Percentiles rank a stretch among this genome's conserved stretches.
Evolutionary conservation across 2,113 vertebrate genomes (phyloP).

Genomic region (Puntigrus tetrazona): DNA sequence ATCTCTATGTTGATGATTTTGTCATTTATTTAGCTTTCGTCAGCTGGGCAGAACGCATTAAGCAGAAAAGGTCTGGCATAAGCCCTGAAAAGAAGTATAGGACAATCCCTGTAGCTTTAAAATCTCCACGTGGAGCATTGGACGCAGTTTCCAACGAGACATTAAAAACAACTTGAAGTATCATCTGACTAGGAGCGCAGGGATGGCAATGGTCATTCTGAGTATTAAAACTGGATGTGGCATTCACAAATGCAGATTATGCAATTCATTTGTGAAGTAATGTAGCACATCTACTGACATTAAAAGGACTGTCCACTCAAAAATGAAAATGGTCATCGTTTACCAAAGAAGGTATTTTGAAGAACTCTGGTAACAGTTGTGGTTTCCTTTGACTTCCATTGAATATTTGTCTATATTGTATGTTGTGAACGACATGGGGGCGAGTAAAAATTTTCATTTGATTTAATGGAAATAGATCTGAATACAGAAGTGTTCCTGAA

Average conservation of each 20-base stretch:
- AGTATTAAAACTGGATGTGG: neutral
- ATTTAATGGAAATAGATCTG: neutral
- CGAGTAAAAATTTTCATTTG: neutral
- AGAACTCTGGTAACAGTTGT: neutral
- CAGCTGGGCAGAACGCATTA: constrained; percentile 5
- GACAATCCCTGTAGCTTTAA: neutral
- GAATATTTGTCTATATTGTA: neutral
- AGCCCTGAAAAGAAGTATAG: neutral
- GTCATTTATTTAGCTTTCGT: neutral
- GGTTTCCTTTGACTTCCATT: neutral
- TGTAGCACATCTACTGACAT: neutral
- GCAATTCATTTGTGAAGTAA: neutral
- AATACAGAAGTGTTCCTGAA: neutral
- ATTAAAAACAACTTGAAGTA: constrained; percentile 11
- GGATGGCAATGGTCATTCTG: neutral
- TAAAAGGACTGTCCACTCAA: neutral
- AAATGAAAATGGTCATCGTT: neutral
- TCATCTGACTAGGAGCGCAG: neutral
- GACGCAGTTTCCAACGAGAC: neutral
- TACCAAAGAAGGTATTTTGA: neutral
- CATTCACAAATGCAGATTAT: constrained; percentile 1
- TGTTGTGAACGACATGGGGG: neutral
- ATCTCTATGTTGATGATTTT: neutral
- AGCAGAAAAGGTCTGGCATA: neutral
- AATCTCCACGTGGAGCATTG: neutral